Evolutionary conservation across 2,113 vertebrate species (phyloP).

Genomic region (Antigone vipio): DNA sequence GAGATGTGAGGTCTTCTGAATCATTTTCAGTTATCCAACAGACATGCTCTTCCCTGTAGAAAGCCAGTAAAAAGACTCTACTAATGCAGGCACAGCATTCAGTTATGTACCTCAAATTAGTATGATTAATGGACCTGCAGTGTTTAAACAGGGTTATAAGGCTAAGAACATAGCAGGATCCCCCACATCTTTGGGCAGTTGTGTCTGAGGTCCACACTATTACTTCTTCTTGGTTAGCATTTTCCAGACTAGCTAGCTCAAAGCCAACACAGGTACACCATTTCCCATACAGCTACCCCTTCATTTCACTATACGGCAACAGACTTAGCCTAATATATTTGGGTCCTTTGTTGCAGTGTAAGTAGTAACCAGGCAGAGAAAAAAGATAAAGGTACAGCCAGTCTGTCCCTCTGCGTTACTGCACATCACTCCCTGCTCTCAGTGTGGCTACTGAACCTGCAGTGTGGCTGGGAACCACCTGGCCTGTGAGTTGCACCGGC

Average conservation of each 20-base stretch:
- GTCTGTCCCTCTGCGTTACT: background rate
- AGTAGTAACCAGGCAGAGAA: background rate
- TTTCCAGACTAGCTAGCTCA: background rate
- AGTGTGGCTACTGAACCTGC: background rate
- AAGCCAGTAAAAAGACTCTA: background rate
- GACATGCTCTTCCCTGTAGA: background rate
- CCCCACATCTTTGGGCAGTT: background rate
- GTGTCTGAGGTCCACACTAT: background rate
- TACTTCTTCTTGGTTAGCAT: background rate
- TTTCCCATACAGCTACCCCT: background rate
- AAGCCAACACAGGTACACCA: background rate
- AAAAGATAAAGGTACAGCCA: background rate
- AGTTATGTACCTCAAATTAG: background rate
- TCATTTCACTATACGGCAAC: background rate
- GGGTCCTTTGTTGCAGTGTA: background rate
- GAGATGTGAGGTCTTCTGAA: background rate
- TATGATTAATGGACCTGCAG: background rate
- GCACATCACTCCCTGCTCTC: background rate
- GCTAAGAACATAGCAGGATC: background rate
- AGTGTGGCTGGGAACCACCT: background rate
- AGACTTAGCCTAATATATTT: background rate
- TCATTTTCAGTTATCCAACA: background rate
- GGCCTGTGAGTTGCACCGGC: background rate
- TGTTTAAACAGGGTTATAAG: background rate
- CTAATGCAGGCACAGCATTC: background rate